Percentiles rank a stretch among this genome's conserved stretches.
Conservation (phyloP, 1,140 invertebrate species). For the Drosophila eugracilis region DNA sequence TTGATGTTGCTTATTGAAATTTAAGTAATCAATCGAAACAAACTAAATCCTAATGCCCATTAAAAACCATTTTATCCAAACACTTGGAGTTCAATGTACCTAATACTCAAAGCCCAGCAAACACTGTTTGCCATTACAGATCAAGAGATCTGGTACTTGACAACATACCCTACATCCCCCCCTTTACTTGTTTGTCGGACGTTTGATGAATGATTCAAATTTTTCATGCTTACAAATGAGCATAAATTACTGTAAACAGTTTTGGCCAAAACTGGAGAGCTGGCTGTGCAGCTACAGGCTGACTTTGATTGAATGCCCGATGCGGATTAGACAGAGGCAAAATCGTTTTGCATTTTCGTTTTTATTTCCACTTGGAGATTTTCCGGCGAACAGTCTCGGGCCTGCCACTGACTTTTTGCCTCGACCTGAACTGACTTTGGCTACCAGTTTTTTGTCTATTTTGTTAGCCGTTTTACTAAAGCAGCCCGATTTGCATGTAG, state of each 20-base stretch:
- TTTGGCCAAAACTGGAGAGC: slow-evolving; percentile 61
- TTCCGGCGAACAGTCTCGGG: slow-evolving; percentile 5
- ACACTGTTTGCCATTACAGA: slow-evolving; percentile 22
- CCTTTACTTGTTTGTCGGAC: slow-evolving; percentile 4
- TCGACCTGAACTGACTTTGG: slow-evolving; percentile 12
- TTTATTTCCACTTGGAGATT: slow-evolving; percentile 32
- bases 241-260: slow-evolving; percentile 76
- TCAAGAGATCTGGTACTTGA: slow-evolving; percentile 38
- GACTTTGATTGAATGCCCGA: slow-evolving; percentile 76
- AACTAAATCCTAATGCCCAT: too few relatives aligned
- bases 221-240: slow-evolving; percentile 82
- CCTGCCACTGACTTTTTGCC: slow-evolving; percentile 1
- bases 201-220: slow-evolving; percentile 74
- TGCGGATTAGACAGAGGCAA: slow-evolving; percentile 26
- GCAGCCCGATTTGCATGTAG: slow-evolving; percentile 43
- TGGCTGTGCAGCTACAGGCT: slow-evolving; percentile 23
- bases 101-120: neutral
- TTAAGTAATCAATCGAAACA: neutral
- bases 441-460: slow-evolving; percentile 16
- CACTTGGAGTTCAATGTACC: slow-evolving; percentile 11
- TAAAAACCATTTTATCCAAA: neutral
- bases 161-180: neutral
- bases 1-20: neutral
- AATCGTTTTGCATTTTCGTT: slow-evolving; percentile 40
- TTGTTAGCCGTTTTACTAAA: neutral